Evolutionary conservation across 2,113 vertebrate species (phyloP).

Genomic region (Oreochromis tanganicae): DNA sequence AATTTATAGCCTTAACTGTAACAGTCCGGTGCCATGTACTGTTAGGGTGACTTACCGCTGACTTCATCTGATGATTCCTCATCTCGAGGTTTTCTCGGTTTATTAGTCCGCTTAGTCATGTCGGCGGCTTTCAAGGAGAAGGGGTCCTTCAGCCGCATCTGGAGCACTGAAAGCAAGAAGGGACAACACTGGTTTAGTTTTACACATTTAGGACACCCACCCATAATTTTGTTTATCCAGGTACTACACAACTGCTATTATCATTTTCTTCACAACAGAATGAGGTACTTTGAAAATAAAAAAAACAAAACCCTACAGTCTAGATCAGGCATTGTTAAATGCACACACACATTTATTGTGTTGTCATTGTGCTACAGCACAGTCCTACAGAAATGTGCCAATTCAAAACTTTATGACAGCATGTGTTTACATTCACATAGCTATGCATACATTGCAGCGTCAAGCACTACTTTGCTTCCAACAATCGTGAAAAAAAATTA

Average conservation of each 20-base stretch:
- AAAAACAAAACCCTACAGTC: neutral
- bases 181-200: neutral
- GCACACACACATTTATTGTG: neutral
- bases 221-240: neutral
- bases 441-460: neutral
- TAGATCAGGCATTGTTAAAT: neutral
- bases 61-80: conserved; percentile 97
- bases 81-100: conserved; percentile 81
- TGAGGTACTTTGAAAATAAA: neutral
- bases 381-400: neutral
- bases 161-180: conserved; percentile 68
- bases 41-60: conserved; percentile 74
- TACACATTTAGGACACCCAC: neutral
- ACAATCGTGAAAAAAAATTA: neutral
- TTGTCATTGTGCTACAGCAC: neutral
- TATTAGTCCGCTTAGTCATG: conserved; percentile 88
- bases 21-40: neutral
- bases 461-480: neutral
- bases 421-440: neutral
- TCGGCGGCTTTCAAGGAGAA: conserved; percentile 79
- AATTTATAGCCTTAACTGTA: neutral
- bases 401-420: neutral
- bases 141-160: conserved; percentile 96
- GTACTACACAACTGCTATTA: neutral
- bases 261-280: neutral